Evolutionary conservation across 2,888 invertebrate genomes (phyloP), one percentile per base, ranked within the genome.

Genomic region (Ephialtes manifestator): DNA sequence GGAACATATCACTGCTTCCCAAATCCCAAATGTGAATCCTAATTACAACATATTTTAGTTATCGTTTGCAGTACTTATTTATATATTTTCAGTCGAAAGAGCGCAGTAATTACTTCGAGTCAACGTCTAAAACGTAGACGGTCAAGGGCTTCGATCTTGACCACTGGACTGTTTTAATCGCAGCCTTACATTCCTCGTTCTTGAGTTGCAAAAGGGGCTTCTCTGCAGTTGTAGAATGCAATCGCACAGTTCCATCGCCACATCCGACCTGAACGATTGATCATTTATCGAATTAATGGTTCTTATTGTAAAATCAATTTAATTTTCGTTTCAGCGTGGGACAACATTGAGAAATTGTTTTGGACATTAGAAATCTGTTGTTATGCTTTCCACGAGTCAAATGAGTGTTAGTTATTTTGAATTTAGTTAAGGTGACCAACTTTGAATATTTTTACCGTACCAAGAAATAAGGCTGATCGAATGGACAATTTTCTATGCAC

Each of bases 1-100:
- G 95, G 86, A 93, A 93, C 86, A 95, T 94, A 88, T 95, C 95
- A 86, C 95, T 95, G 67, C 92, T 93, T 75, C 93, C 93, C 84
- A 96, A 92, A 90, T 96, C 94, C 95, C 96, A 96, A 51, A 95
- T 90, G 82, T 95, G 94, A 60, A 96, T 93, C 48, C 94, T 94
- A 89, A 72, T 63, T n/a, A 83, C 75, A 63, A 68, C 4, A 15
- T 48, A 65, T 81, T 70, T 77, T 70, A 71, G n/a, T 18, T 18
- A 18, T 51, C 18, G n/a, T 51, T 53, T 28, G 20, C n/a, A 68
- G 10, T 75, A 13, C 39, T 65, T 65, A 39, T 20, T 24, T 53
- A n/a, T 31, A 13, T 65, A 82, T 48, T 55, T 10, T 11, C 11
- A 20, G 43, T 65, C 4, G 43, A 65, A 5, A 18, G 1, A 20